A percentile compares a stretch with the other conserved stretches of the same genome.
Conservation (phyloP, 2,888 invertebrate genomes). For the Eristalinus aeneus region DNA sequence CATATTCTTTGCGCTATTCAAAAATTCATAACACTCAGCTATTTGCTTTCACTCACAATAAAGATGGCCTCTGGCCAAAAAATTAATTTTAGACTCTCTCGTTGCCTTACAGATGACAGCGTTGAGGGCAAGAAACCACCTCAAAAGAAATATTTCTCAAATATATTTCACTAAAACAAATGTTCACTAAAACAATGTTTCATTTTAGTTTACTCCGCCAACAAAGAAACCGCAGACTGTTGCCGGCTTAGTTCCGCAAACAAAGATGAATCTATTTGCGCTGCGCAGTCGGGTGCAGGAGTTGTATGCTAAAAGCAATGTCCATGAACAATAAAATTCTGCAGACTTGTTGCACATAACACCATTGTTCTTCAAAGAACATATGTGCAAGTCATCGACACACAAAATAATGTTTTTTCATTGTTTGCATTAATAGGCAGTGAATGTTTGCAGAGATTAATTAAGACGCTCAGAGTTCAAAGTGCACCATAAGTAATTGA, state of each 20-base stretch:
- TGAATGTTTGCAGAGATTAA: neutral
- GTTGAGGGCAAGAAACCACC: neutral
- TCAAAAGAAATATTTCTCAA: neutral
- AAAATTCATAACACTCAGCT: neutral
- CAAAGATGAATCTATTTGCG: neutral
- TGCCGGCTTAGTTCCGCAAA: neutral
- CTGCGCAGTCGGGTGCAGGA: neutral
- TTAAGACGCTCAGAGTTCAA: no score
- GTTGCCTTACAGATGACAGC: slow-evolving; percentile 12
- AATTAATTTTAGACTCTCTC: slow-evolving; percentile 48
- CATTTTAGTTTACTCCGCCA: neutral
- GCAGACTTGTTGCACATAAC: neutral
- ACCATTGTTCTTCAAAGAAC: neutral
- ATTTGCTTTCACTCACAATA: slow-evolving; percentile 32
- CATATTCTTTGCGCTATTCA: slow-evolving; percentile 21
- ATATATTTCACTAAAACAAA: slow-evolving; percentile 1
- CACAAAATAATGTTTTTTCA: neutral
- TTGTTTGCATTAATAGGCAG: neutral
- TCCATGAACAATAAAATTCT: neutral
- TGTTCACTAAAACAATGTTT: neutral
- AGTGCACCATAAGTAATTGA: no score
- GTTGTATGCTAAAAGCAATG: neutral
- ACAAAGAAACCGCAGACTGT: neutral
- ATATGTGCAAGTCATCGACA: neutral
- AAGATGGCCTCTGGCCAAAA: slow-evolving; percentile 53